Percentiles rank a stretch among this genome's conserved stretches.
Evolutionary conservation across 2,888 invertebrate genomes (phyloP).

Genomic region (Dichetophora obliterata): DNA sequence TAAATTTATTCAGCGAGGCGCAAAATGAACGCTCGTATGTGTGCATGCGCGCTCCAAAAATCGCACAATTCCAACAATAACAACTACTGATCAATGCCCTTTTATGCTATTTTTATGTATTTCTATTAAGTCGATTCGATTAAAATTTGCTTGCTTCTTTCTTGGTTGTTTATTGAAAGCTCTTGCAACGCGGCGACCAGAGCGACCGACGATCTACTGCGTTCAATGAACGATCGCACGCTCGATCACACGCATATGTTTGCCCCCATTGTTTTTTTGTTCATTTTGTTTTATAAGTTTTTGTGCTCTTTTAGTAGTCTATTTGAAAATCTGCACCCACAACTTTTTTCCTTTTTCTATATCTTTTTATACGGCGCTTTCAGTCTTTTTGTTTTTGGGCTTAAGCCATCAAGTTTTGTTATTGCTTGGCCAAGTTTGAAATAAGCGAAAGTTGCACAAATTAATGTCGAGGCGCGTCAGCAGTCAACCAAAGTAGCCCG

Average conservation of each 20-base stretch:
- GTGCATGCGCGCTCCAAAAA: slow-evolving; percentile 11
- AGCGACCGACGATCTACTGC: not conserved
- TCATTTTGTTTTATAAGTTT: not conserved
- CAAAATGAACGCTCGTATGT: slow-evolving; percentile 10
- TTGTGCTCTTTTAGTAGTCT: not conserved
- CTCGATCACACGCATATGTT: not conserved
- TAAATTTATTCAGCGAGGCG: slow-evolving; percentile 39
- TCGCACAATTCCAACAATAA: not conserved
- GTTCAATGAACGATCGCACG: slow-evolving; percentile 12
- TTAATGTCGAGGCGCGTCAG: not conserved
- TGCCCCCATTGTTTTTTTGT: slow-evolving; percentile 5
- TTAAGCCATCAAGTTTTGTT: slow-evolving; percentile 11
- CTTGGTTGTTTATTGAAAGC: not conserved
- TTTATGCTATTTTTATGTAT: slow-evolving; percentile 27
- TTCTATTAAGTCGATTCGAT: not conserved
- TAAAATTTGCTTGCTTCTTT: not conserved
- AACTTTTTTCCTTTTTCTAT: not conserved
- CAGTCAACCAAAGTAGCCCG: not conserved
- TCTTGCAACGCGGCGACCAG: not conserved
- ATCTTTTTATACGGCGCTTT: not conserved
- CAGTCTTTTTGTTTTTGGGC: not conserved
- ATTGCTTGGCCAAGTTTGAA: not conserved
- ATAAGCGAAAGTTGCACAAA: slow-evolving; percentile 8
- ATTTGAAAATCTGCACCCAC: not conserved
- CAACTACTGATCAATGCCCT: slow-evolving; percentile 33